Evolutionary conservation across 2,888 invertebrate species (phyloP).

Genomic region (Dromius quadrimaculatus): DNA sequence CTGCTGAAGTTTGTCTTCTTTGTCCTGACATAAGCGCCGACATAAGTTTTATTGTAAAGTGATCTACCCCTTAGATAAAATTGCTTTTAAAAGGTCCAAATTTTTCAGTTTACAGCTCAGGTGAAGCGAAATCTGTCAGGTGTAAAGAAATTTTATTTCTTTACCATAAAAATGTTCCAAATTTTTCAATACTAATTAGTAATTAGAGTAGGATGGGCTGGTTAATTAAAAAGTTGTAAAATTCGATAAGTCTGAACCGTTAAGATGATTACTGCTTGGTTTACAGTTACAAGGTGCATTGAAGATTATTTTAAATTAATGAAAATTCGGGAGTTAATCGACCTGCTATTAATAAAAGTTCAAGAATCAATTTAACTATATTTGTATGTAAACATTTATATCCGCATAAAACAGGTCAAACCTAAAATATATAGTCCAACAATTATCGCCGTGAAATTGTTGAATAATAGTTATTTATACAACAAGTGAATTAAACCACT

Average conservation of each 20-base stretch:
- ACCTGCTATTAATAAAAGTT: too few species aligned
- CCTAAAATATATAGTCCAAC: too few species aligned
- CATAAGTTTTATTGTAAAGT: constrained; percentile 24
- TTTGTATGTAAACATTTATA: too few species aligned
- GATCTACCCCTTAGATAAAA: constrained; percentile 16
- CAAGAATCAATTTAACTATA: too few species aligned
- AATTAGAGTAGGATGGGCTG: neutral
- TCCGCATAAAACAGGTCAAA: too few species aligned
- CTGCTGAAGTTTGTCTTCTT: constrained; percentile 13
- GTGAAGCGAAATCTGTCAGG: neutral
- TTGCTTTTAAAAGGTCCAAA: neutral
- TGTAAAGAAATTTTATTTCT: constrained; percentile 1
- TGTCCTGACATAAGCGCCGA: constrained; percentile 22
- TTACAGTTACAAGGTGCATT: too few species aligned
- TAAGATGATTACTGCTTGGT: neutral
- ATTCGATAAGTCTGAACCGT: neutral
- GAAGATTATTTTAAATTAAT: too few species aligned
- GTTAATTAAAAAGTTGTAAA: constrained; percentile 16
- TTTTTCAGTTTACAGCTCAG: neutral
- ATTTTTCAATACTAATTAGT: constrained; percentile 16
- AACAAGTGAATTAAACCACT: too few species aligned
- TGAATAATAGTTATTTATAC: too few species aligned
- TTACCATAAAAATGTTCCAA: constrained; percentile 2
- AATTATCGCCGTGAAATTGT: too few species aligned
- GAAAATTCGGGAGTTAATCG: too few species aligned